Base-by-base conservation (phyloP, 2,888 invertebrate genomes). In the Mayetiola destructor region DNA sequence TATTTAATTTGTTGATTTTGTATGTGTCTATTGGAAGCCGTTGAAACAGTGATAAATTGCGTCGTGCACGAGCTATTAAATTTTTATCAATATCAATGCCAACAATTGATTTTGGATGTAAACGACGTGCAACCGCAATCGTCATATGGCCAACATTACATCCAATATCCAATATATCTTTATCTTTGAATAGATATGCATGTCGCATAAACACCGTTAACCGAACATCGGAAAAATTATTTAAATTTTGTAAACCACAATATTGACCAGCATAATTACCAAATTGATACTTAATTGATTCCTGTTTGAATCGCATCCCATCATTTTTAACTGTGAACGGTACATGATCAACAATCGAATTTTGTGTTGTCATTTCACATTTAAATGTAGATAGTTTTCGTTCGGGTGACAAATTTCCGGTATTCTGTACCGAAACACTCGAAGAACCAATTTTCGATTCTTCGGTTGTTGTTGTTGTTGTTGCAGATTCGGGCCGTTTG, bases 141-240 rank as follows among this genome's bases (percentile, higher is more conserved):
- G 97, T 93, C 63, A 99, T 81, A 69, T 94, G 91, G 1, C 99
- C 99, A 60, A 92, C 88, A 73, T 99, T 99, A 73, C 97, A 99
- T 16, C 99, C 99, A 67, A 99, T 88, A 68, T 99, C 99, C 61
- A 99, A 76, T 48, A 97, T 85, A 71, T 92, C 89, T 72, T 90
- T 94, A 61, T 84, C 84, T 61, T 82, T 78, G 70, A 97, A 95
- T 67, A 95, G 77, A 64, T 91, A 85, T 42, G 80, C 75, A 64
- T 88, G 82, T 66, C 83, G 80, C 59, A 80, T 80, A 65, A 97
- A 85, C 58, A 86, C 84, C 65, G 82, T 82, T 62, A 97, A 74
- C 56, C 99, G 80, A 48, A 85, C 79, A 71, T 97, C 97, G 66
- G 82, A 77, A 66, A 84, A 85, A 39, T 83, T 80, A 63, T 86